A percentile compares a stretch with the other conserved stretches of the same genome.
These are phyloP conservation scores for Temnothorax longispinosus DNA, from an alignment of 1,140 invertebrate species.

Conservation along the genomic window DNA sequence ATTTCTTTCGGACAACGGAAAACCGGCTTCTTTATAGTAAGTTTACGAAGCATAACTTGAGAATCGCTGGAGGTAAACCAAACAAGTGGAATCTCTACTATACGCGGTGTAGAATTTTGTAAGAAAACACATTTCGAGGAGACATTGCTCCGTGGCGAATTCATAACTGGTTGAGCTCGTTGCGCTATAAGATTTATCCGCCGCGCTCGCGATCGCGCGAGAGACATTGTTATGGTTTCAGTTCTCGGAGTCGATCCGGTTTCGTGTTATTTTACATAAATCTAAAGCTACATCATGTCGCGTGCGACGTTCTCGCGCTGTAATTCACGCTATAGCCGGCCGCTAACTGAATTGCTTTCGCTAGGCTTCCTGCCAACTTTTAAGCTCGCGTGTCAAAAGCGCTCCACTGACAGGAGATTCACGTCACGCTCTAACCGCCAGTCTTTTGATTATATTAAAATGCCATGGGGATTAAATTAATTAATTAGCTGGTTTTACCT, in stretches of 20 bases:
- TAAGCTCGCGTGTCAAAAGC: slow-evolving; percentile 55
- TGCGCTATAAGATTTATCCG: slow-evolving; percentile 56
- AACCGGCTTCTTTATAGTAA: background rate
- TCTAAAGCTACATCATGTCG: slow-evolving; percentile 54
- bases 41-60: background rate
- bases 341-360: slow-evolving; percentile 33
- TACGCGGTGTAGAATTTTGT: slow-evolving; percentile 44
- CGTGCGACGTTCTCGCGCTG: slow-evolving; percentile 44
- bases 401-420: slow-evolving; percentile 19
- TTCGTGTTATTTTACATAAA: slow-evolving; percentile 71
- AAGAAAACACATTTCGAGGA: slow-evolving; percentile 59
- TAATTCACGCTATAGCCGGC: slow-evolving; percentile 12
- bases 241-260: slow-evolving; percentile 29
- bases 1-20: background rate
- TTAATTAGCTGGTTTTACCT: slow-evolving; percentile 27
- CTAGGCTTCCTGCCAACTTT: slow-evolving; percentile 59
- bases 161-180: slow-evolving; percentile 62
- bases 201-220: slow-evolving; percentile 21
- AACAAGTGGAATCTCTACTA: slow-evolving; percentile 30
- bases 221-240: slow-evolving; percentile 72
- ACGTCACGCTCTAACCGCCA: background rate
- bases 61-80: slow-evolving; percentile 9
- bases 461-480: slow-evolving; percentile 13
- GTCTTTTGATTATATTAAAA: slow-evolving; percentile 31
- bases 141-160: slow-evolving; percentile 55